Evolutionary conservation across 2,888 invertebrate genomes (phyloP).

Genomic region (Biston betularia): DNA sequence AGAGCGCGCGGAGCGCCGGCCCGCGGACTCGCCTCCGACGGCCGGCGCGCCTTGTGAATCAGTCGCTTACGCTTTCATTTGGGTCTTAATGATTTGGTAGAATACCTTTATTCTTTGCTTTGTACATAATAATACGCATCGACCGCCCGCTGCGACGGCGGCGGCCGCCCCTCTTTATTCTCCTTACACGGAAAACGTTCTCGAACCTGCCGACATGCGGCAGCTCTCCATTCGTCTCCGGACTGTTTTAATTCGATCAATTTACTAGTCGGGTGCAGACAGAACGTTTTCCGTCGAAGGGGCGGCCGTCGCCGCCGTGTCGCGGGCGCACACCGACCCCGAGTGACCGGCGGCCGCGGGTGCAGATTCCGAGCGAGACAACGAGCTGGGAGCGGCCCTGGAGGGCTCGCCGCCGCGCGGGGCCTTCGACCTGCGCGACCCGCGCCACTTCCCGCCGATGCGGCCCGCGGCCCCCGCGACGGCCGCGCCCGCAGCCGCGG

Average conservation of each 20-base stretch:
- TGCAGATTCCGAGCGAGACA: constrained; percentile 90
- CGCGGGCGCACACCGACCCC: constrained; percentile 4
- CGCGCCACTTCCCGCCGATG: constrained; percentile 94
- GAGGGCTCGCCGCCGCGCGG: constrained; percentile 88
- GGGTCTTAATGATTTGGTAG: constrained; percentile 4
- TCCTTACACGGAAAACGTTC: neutral
- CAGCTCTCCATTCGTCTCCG: too few species aligned
- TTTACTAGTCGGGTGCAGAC: neutral
- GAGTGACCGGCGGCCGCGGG: neutral
- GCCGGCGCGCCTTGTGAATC: neutral
- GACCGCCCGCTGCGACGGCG: neutral
- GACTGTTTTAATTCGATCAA: neutral
- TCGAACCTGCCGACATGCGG: too few species aligned
- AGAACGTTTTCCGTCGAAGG: neutral
- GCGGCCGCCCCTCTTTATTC: neutral
- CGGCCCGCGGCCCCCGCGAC: constrained; percentile 45
- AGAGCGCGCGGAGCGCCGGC: neutral
- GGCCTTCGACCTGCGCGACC: constrained; percentile 92
- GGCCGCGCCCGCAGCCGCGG: constrained; percentile 26
- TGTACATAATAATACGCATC: neutral
- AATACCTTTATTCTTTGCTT: neutral
- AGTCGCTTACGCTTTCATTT: constrained; percentile 6
- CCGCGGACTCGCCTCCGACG: neutral
- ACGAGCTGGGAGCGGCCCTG: constrained; percentile 90
- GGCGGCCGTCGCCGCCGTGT: constrained; percentile 2